Base-by-base conservation (phyloP, 2,113 vertebrate genomes). In the human region DNA sequence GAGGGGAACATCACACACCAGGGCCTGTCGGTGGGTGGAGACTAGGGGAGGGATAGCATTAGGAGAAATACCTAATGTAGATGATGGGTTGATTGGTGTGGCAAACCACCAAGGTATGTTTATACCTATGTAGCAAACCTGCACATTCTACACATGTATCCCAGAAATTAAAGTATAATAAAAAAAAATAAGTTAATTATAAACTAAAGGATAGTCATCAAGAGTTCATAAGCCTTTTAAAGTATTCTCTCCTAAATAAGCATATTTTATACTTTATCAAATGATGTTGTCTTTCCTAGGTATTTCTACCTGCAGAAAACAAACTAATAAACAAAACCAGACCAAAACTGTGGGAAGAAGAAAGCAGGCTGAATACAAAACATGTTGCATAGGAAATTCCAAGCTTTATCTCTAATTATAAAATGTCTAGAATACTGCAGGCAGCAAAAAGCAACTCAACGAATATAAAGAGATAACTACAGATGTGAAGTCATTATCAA, bases 401-500 rank as follows among this genome's bases (percentile, higher is more conserved):
- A 32, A 76, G 38, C 23, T 64, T 92, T 89, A 81, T 52, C 38
- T 89, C 20, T 64, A 7, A 70, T 38, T 57, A 40, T 38, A 95
- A 95, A 95, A 35, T 59, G 64, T 80, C 25, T 38, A 80, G 30
- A 91, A 87, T 50, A 18, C 8, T 64, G 18, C 2, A 92, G 50
- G 45, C 4, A 23, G 17, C 59, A 95, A 93, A 48, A 87, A 93
- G 32, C 40, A 96, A 57, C 40, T 85, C 23, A 25, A 61, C 4
- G 64, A 78, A 59, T 66, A 59, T 5, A 83, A 84, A 92, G 89
- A 80, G 35, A 43, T 57, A 83, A 92, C 75, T 40, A 66, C 2
- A 94, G 18, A 75, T 66, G 35, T 35, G 30, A 92, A 90, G 22
- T 81, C n/a, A 90, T 30, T n/a, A 94, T 32, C n/a, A 93, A 95